Base-by-base conservation (phyloP, 2,113 vertebrate species). In the Lepisosteus oculatus region DNA sequence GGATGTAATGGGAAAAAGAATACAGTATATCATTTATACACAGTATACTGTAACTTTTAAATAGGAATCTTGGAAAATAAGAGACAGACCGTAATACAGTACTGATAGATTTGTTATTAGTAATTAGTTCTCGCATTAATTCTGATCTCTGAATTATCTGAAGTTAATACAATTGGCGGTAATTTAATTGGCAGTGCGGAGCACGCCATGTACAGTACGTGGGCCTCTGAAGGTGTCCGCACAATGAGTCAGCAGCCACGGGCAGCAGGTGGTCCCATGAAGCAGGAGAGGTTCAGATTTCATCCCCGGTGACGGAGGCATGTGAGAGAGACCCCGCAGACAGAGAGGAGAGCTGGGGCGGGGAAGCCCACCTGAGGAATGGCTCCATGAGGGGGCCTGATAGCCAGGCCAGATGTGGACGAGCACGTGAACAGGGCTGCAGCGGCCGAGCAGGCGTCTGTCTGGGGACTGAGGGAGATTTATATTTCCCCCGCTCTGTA, bases 401-500 rank as follows among this genome's bases (percentile, higher is more conserved):
- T 64, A 1, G 43, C 15, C 17, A 55, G 64, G 63, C 54, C 71
- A 72, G 54, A 61, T 72, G 9, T 47, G 5, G 43, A 43, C 42
- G 70, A n/a, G 12, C 62, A 65, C 5, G 11, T 29, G 14, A 47
- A 42, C 57, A 41, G 12, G 65, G 62, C 15, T 17, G 6, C 17
- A 63, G 45, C 14, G 43, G 62, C 29, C 41, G 51, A 1, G 9
- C 5, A 2, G 5, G n/a, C 63, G 41, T 17, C 15, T 6, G 43
- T 51, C 55, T 17, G 17, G 68, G 68, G 68, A 59, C 14, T 8
- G 43, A 11, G 5, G 29, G 15, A 55, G 63, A 71, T 75, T 75
- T 75, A 75, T 70, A 9, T 4, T 29, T 44, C 55, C 59, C 29
- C 43, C 8, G 56, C 57, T 65, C 61, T 65, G 47, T 12, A 74